Evolutionary conservation across 2,113 vertebrate species (phyloP).

Genomic region (Mellivora capensis): DNA sequence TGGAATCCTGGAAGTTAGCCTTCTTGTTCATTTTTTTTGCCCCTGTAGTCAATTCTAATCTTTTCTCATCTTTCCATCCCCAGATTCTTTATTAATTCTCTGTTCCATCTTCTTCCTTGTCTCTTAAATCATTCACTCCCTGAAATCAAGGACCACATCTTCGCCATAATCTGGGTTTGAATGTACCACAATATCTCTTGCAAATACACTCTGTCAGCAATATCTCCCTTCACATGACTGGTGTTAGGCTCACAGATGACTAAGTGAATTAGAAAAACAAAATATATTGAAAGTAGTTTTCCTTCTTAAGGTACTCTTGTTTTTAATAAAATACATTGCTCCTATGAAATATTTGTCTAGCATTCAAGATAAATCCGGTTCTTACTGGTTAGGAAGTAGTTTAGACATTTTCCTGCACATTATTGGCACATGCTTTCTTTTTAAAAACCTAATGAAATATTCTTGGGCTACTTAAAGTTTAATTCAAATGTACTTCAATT

Average conservation of each 20-base stretch:
- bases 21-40: not conserved
- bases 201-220: not conserved
- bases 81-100: not conserved
- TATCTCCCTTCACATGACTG: not conserved
- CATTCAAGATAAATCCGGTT: not conserved
- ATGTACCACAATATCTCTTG: not conserved
- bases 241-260: not conserved
- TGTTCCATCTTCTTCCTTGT: not conserved
- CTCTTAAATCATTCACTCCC: not conserved
- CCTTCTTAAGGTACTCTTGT: not conserved
- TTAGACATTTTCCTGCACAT: not conserved
- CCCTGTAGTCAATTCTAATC: not conserved
- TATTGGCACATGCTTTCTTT: not conserved
- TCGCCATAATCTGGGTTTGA: not conserved
- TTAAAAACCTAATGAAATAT: not conserved
- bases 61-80: not conserved
- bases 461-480: not conserved
- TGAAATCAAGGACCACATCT: not conserved
- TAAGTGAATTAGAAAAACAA: not conserved
- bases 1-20: not conserved
- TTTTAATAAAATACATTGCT: not conserved
- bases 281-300: not conserved
- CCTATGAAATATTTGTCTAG: not conserved
- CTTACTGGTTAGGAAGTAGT: not conserved
- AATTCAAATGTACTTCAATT: not conserved